phyloP scores from a whole-genome alignment of 1,140 invertebrate genomes.

The Scaptomyza graminum region DNA sequence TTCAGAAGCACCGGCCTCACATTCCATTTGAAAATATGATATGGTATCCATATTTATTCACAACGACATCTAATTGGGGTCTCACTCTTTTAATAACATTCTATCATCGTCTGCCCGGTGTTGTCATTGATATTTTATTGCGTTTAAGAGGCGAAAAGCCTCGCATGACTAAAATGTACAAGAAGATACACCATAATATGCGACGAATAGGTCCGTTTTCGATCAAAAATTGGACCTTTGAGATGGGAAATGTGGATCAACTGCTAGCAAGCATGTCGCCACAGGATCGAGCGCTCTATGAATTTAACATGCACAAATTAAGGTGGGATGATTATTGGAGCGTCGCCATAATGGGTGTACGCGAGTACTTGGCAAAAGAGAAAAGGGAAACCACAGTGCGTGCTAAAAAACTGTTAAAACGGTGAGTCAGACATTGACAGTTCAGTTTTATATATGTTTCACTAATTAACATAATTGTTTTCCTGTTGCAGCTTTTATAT shows the following conservation, averaged over 20 bases:
- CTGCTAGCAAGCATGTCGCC: slow-evolving; percentile 86
- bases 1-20: slow-evolving; percentile 64
- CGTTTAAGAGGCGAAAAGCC: slow-evolving; percentile 79
- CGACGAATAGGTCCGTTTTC: slow-evolving; percentile 88
- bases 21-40: slow-evolving; percentile 74
- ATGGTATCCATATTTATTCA: slow-evolving; percentile 84
- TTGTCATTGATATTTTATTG: slow-evolving; percentile 85
- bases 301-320: slow-evolving; percentile 87
- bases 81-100: slow-evolving; percentile 84
- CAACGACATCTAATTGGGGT: slow-evolving; percentile 65
- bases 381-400: slow-evolving; percentile 86
- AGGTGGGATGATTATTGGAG: slow-evolving; percentile 87
- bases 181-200: slow-evolving; percentile 88
- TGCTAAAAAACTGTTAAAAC: slow-evolving; percentile 6
- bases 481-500: background rate
- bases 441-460: background rate
- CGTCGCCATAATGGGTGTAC: slow-evolving; percentile 86
- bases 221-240: slow-evolving; percentile 87
- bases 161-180: slow-evolving; percentile 87
- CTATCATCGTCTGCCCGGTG: slow-evolving; percentile 86
- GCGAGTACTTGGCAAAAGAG: slow-evolving; percentile 89
- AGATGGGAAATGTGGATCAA: slow-evolving; percentile 86
- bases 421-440: slow-evolving; percentile 25
- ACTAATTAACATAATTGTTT: background rate
- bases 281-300: slow-evolving; percentile 87